Conservation (phyloP, 2,888 invertebrate species). For the Nymphalis urticae region DNA sequence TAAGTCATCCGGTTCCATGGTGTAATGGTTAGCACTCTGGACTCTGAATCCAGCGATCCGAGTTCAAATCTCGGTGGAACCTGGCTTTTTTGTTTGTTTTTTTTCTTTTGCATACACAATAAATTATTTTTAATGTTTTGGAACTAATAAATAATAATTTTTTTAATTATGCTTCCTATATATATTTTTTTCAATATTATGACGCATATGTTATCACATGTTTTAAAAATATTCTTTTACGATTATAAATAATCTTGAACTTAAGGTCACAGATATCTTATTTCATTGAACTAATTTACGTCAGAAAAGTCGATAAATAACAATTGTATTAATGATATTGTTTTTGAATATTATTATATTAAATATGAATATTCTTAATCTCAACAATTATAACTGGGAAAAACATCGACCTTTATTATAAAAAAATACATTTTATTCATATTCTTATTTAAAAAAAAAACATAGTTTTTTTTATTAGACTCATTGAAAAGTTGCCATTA, state of each 20-base stretch:
- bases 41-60: constrained; percentile 92
- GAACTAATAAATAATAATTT: not conserved
- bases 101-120: constrained; percentile 1
- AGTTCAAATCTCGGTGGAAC: constrained; percentile 92
- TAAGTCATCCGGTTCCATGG: constrained; percentile 82
- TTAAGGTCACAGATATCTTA: constrained; percentile 10
- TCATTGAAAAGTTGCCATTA: too few species aligned
- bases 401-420: not conserved
- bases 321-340: not conserved
- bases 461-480: too few species aligned
- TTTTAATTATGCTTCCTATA: not conserved
- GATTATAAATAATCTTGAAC: constrained; percentile 7
- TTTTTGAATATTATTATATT: not conserved
- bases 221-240: not conserved
- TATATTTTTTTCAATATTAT: not conserved
- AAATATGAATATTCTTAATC: not conserved
- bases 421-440: too few species aligned
- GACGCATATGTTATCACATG: not conserved
- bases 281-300: constrained; percentile 19
- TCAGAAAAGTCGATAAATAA: constrained; percentile 2
- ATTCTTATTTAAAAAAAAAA: too few species aligned
- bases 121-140: not conserved
- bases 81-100: constrained; percentile 56
- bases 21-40: constrained; percentile 92
- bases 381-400: not conserved